Conservation (phyloP, 2,113 vertebrate genomes). For the Cnemophilus loriae region DNA sequence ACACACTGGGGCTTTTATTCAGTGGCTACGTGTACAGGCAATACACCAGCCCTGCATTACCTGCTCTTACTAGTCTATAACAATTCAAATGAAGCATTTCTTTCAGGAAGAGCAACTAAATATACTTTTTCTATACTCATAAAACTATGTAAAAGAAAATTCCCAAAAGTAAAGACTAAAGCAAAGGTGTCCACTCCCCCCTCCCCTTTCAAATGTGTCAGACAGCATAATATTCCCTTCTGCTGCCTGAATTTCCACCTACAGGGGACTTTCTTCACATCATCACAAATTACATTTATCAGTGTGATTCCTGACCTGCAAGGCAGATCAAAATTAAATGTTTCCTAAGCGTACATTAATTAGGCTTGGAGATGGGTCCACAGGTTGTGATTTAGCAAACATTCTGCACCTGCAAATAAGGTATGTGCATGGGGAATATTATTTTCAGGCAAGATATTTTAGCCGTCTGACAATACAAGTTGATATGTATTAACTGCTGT, state of each 20-base stretch:
- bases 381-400: not conserved
- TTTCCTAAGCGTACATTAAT: not conserved
- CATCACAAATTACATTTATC: not conserved
- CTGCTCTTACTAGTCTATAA: not conserved
- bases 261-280: not conserved
- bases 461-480: not conserved
- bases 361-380: not conserved
- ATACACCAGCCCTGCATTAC: not conserved
- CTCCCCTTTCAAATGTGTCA: not conserved
- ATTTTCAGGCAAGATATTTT: not conserved
- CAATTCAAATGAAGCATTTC: not conserved
- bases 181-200: not conserved
- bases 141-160: not conserved
- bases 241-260: not conserved
- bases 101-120: not conserved
- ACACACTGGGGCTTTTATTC: not conserved
- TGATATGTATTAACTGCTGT: not conserved
- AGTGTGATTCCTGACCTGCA: not conserved
- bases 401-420: not conserved
- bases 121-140: not conserved
- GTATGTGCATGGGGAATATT: not conserved
- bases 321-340: not conserved
- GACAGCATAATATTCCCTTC: not conserved
- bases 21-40: not conserved
- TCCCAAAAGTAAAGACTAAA: not conserved